Evolutionary conservation across 2,888 invertebrate genomes (phyloP).

Genomic region (Pseudococcus longispinus): DNA sequence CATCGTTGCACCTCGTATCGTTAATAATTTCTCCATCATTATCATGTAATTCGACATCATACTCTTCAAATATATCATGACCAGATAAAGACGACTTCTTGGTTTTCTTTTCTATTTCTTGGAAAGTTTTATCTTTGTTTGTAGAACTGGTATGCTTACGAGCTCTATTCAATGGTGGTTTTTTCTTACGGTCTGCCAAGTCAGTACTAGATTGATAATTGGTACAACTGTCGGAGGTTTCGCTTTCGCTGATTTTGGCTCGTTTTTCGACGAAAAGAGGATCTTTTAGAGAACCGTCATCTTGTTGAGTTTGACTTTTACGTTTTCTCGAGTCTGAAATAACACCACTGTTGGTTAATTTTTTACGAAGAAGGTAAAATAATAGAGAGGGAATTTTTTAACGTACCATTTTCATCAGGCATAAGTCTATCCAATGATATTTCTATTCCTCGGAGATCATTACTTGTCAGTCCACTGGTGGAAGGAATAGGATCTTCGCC

Average conservation of each 20-base stretch:
- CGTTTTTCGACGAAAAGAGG: background rate
- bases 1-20: background rate
- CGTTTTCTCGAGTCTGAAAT: background rate
- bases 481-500: background rate
- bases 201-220: too few species aligned
- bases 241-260: background rate
- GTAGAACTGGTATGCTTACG: conserved; percentile 40
- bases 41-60: background rate
- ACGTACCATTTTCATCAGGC: background rate
- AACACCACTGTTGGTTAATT: background rate
- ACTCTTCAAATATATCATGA: background rate
- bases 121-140: background rate
- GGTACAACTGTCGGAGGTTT: background rate
- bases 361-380: background rate
- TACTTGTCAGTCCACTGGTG: background rate
- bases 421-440: background rate
- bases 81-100: background rate
- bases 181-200: background rate
- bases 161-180: background rate
- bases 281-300: background rate
- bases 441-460: background rate
- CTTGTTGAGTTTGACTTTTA: background rate
- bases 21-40: background rate
- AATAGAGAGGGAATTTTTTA: background rate
- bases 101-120: conserved; percentile 12